Conservation (phyloP, 1,140 invertebrate species). For the Littorina saxatilis region DNA sequence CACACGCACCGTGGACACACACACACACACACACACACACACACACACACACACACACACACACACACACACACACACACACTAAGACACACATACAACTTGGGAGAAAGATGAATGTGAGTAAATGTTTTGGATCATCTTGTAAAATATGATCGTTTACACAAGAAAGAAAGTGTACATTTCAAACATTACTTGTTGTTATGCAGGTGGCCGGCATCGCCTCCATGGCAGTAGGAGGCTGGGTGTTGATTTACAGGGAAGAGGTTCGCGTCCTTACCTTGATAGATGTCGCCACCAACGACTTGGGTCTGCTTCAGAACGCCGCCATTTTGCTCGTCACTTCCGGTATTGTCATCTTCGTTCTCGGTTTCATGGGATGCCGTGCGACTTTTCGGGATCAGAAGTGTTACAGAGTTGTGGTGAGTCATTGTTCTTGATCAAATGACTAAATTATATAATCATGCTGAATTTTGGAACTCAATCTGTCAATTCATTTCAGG, state of each 20-base stretch:
- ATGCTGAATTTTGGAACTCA: too few species aligned
- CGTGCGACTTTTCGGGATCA: neutral
- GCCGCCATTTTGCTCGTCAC: slow-evolving; percentile 12
- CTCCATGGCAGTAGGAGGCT: slow-evolving; percentile 1
- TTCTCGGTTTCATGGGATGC: slow-evolving; percentile 21
- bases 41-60: neutral
- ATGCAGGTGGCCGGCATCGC: neutral
- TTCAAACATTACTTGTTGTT: too few species aligned
- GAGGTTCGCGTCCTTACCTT: neutral
- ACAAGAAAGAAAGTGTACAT: too few species aligned
- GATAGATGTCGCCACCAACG: slow-evolving; percentile 18
- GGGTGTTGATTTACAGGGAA: slow-evolving; percentile 16
- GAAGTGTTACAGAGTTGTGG: slow-evolving; percentile 10
- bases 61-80: too few species aligned
- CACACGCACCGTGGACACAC: too few species aligned
- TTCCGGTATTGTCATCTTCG: slow-evolving; percentile 24
- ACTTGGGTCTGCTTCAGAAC: slow-evolving; percentile 24
- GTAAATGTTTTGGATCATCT: too few species aligned
- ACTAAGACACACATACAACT: neutral
- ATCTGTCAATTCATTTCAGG: too few species aligned
- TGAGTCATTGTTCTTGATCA: slow-evolving; percentile 1
- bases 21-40: neutral
- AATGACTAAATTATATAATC: too few species aligned
- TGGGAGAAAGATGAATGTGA: neutral
- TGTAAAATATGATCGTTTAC: too few species aligned